Base-by-base conservation (phyloP, 2,797 vertebrate genomes). In the Gallinago nigripennis region DNA sequence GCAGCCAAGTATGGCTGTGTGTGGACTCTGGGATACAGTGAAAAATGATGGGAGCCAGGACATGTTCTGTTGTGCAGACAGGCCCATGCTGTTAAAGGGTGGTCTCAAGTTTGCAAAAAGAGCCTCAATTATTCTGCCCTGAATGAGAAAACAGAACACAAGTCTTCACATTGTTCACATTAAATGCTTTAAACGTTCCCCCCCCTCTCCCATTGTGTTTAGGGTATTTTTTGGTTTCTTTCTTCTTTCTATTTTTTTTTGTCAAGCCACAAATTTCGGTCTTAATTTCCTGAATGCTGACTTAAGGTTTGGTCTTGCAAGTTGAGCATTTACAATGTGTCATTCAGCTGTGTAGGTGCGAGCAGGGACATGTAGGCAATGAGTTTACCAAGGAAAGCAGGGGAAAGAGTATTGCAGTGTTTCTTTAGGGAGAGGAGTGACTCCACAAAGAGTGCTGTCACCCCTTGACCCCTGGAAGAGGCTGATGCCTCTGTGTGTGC, bases 271-370 rank as follows among this genome's bases (percentile, higher is more conserved):
- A 75, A 17, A 64, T 27, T 80, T 77, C 8, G 28, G 75, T 77
- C 61, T 87, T 30, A 33, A n/a, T 91, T 93, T 94, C 72, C 71
- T 75, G 68, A 68, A 23, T 39, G 64, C 84, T 86, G 89, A 90
- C 61, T 35, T 58, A 58, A 89, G 46, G 43, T 77, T 75, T 72
- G n/a, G 37, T 60, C 83, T 76, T 2, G 6, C 51, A 66, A 70
- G 25, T 12, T 30, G 9, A 46, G 25, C 48, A 19, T 16, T 85
- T 41, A 51, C 27, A 58, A 24, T 8, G 35, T 71, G 56, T 76
- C 46, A 81, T n/a, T 58, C 88, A 82, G 68, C 75, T 80, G 48
- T 51, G 37, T 24, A 79, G 31, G 37, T 65, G 61, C 33, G 23
- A 75, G 21, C 3, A 41, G 21, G 33, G 68, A 75, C 3, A 1